phyloP scores from a whole-genome alignment of 2,113 vertebrate genomes.

The Menidia beryllina region DNA sequence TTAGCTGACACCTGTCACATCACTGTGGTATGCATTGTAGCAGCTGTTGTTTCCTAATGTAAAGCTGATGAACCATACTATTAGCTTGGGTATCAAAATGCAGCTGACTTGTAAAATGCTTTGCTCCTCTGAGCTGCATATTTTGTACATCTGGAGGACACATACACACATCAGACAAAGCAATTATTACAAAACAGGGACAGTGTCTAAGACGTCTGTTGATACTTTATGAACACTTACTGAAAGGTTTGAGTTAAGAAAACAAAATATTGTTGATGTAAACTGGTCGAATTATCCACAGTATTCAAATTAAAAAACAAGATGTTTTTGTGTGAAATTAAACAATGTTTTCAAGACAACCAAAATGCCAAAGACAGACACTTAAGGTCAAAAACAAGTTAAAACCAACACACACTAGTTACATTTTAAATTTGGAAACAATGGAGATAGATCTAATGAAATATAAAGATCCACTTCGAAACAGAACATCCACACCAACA shows the following conservation, averaged over 20 bases:
- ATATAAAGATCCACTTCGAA: too few species aligned
- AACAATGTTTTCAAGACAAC: too few species aligned
- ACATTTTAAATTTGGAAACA: too few species aligned
- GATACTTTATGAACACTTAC: conserved; percentile 37
- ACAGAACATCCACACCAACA: too few species aligned
- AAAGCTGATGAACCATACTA: conserved; percentile 43
- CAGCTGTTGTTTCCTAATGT: conserved; percentile 59
- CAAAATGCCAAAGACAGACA: too few species aligned
- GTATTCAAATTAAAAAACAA: background rate
- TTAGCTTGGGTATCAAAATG: conserved; percentile 34
- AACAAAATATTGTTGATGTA: background rate
- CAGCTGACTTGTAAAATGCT: conserved; percentile 52
- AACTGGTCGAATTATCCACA: too few species aligned
- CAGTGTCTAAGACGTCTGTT: conserved; percentile 26
- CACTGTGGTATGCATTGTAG: conserved; percentile 38
- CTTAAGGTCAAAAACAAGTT: too few species aligned
- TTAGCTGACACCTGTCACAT: conserved; percentile 46
- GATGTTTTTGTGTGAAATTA: too few species aligned
- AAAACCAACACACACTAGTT: too few species aligned
- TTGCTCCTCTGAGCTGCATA: conserved; percentile 57
- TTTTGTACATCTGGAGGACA: conserved; percentile 61
- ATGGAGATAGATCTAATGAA: too few species aligned
- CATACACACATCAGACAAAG: conserved; percentile 35
- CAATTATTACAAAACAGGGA: conserved; percentile 32
- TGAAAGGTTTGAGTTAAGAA: conserved; percentile 17